Conservation (phyloP, 2,888 invertebrate genomes). For the Tridacna gigas region DNA sequence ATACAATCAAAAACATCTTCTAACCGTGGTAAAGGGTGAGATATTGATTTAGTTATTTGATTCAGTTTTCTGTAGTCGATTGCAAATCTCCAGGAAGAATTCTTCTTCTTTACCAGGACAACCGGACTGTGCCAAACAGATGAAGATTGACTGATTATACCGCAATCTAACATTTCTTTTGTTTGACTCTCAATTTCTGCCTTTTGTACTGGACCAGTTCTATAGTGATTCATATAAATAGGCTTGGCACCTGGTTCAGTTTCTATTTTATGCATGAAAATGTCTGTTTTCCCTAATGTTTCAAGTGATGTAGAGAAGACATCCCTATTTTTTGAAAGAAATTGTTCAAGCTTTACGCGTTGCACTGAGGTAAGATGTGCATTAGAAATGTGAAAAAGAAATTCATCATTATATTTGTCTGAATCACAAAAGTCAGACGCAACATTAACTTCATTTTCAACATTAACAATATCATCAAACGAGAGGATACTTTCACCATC, state of each 20-base stretch:
- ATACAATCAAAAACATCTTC: conserved; percentile 54
- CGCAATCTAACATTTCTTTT: conserved; percentile 52
- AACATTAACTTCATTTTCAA: not conserved
- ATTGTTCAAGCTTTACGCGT: too few relatives aligned
- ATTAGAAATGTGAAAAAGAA: not conserved
- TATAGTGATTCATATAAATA: conserved; percentile 40
- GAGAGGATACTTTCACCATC: not conserved
- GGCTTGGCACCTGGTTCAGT: conserved; percentile 21
- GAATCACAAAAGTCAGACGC: not conserved
- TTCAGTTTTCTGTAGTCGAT: conserved; percentile 59
- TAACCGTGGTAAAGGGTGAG: conserved; percentile 50
- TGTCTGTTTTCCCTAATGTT: conserved; percentile 56
- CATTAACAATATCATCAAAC: not conserved
- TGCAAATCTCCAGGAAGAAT: conserved; percentile 56
- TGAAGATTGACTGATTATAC: conserved; percentile 55
- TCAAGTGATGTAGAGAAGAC: conserved; percentile 49
- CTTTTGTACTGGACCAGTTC: conserved; percentile 37
- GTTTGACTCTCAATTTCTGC: conserved; percentile 51
- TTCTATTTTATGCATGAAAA: conserved; percentile 54
- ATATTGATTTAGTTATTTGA: conserved; percentile 43
- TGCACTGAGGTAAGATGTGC: not conserved
- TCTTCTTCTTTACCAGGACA: conserved; percentile 58
- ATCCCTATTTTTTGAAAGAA: conserved; percentile 55
- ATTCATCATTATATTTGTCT: not conserved
- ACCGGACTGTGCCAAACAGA: conserved; percentile 59